Conservation (phyloP, 2,888 invertebrate species). For the Apamea sordens region DNA sequence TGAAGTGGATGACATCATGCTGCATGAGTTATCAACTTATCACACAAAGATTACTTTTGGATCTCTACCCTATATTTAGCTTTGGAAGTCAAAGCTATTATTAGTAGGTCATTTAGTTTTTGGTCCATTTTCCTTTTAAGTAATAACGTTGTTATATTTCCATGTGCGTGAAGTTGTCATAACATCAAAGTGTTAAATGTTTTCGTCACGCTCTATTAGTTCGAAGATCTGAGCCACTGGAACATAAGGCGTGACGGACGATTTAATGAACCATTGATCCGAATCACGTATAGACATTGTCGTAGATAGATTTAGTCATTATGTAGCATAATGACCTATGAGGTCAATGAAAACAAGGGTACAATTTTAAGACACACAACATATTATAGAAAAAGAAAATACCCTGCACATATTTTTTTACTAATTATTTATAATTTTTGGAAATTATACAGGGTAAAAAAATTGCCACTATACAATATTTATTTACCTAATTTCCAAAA, state of each 20-base stretch:
- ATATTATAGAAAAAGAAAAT: too few relatives aligned
- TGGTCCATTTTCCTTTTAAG: slow-evolving; percentile 31
- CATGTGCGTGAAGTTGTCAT: slow-evolving; percentile 42
- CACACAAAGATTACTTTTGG: slow-evolving; percentile 3
- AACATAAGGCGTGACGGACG: slow-evolving; percentile 40
- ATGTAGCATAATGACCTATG: neutral
- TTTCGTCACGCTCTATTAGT: slow-evolving; percentile 44
- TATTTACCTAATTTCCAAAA: too few relatives aligned
- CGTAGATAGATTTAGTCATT: slow-evolving; percentile 25
- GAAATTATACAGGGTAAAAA: too few relatives aligned
- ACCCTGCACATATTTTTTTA: too few relatives aligned
- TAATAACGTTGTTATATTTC: slow-evolving; percentile 21
- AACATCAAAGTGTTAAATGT: slow-evolving; percentile 58
- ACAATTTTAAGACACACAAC: too few relatives aligned
- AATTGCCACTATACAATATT: too few relatives aligned
- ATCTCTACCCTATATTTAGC: slow-evolving; percentile 11
- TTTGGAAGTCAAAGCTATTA: neutral
- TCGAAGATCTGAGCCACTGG: slow-evolving; percentile 49
- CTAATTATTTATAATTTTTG: too few relatives aligned
- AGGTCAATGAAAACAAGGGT: neutral
- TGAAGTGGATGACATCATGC: slow-evolving; percentile 38
- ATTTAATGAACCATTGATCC: slow-evolving; percentile 54
- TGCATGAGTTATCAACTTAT: neutral
- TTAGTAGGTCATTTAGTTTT: neutral
- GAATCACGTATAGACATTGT: slow-evolving; percentile 24